phyloP scores from a whole-genome alignment of 1,140 invertebrate genomes.

The Lepidotrigona ventralis region DNA sequence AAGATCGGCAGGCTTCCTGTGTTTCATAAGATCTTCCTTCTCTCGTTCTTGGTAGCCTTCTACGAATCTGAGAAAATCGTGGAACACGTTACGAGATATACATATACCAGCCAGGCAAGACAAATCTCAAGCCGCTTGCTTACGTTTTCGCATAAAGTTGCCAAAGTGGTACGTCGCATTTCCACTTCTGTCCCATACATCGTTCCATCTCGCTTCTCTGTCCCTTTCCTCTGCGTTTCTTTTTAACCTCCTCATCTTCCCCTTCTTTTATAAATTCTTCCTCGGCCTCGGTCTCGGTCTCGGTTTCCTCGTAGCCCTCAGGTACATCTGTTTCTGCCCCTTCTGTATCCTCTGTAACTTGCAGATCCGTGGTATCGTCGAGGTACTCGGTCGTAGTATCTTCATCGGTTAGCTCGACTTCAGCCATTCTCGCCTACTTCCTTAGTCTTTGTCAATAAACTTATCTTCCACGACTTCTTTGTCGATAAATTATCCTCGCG shows the following conservation, averaged over 20 bases:
- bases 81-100: neutral
- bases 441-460: neutral
- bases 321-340: neutral
- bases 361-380: neutral
- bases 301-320: neutral
- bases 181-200: conserved; percentile 45
- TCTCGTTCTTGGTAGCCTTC: conserved; percentile 52
- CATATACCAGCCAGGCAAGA: neutral
- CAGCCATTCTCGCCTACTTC: conserved; percentile 14
- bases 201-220: conserved; percentile 10
- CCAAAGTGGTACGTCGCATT: conserved; percentile 57
- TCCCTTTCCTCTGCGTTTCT: neutral
- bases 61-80: conserved; percentile 46
- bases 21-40: conserved; percentile 52
- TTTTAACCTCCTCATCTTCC: neutral
- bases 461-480: too few relatives aligned
- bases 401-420: conserved; percentile 17
- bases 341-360: neutral
- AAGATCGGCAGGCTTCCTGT: conserved; percentile 41
- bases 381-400: neutral
- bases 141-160: conserved; percentile 63
- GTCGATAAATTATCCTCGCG: neutral
- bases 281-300: neutral
- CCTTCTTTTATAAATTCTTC: neutral
- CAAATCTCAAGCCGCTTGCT: neutral